These are phyloP conservation scores for Synanthedon andrenaeformis DNA, from an alignment of 2,888 invertebrate genomes.

Conservation along the genomic window DNA sequence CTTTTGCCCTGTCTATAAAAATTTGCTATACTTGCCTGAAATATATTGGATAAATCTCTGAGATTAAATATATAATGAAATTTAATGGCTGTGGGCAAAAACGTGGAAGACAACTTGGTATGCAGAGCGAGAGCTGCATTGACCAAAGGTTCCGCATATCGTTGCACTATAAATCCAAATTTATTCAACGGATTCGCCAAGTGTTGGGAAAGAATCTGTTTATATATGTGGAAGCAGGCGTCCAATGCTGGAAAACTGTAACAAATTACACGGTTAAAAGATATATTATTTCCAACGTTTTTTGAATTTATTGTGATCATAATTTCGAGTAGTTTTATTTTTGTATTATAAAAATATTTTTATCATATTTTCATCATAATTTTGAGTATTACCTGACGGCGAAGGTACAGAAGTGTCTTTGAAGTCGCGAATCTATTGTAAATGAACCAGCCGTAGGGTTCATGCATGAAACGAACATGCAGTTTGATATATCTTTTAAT, in stretches of 20 bases:
- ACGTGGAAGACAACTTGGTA: slow-evolving; percentile 77
- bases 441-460: slow-evolving; percentile 97
- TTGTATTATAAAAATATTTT: too few species aligned
- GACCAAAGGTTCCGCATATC: slow-evolving; percentile 73
- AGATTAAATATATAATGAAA: slow-evolving; percentile 96
- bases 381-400: slow-evolving; percentile 75
- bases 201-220: slow-evolving; percentile 84
- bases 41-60: slow-evolving; percentile 92
- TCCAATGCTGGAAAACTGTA: slow-evolving; percentile 85
- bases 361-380: too few species aligned
- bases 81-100: slow-evolving; percentile 93
- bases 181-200: slow-evolving; percentile 74
- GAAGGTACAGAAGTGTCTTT: slow-evolving; percentile 88
- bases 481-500: slow-evolving; percentile 91
- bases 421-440: slow-evolving; percentile 90
- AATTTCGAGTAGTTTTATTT: too few species aligned
- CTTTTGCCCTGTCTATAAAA: too few species aligned
- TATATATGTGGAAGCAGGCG: slow-evolving; percentile 86
- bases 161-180: slow-evolving; percentile 72
- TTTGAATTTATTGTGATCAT: neutral
- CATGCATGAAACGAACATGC: slow-evolving; percentile 96
- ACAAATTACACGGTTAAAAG: slow-evolving; percentile 3
- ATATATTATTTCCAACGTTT: neutral
- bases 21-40: slow-evolving; percentile 74
- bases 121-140: slow-evolving; percentile 82